Conservation (phyloP, 2,113 vertebrate species). For the Petromus typicus region DNA sequence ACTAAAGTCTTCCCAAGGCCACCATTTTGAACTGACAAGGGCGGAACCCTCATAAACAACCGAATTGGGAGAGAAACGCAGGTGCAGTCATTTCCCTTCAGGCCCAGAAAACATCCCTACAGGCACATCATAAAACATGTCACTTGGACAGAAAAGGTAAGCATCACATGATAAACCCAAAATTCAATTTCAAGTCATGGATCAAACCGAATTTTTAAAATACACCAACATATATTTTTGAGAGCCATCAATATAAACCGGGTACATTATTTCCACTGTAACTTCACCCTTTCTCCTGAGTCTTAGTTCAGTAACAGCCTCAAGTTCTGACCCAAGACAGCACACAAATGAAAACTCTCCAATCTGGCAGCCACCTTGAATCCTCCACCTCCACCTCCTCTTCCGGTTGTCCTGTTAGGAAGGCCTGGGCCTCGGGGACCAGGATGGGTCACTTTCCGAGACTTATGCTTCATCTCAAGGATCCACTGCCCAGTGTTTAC, state of each 20-base stretch:
- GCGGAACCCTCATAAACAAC: neutral
- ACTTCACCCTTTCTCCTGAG: neutral
- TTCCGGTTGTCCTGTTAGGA: neutral
- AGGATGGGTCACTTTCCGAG: neutral
- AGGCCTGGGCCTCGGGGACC: constrained; percentile 12
- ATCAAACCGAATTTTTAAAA: constrained; percentile 25
- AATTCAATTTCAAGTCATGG: neutral
- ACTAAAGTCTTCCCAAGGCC: neutral
- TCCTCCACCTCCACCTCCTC: neutral
- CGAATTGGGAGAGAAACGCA: neutral
- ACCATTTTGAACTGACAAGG: constrained; percentile 3
- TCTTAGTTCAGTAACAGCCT: neutral
- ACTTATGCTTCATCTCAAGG: constrained; percentile 2
- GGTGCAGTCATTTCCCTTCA: neutral
- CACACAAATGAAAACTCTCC: neutral
- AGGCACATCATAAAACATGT: neutral
- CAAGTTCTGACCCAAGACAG: neutral
- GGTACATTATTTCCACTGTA: neutral
- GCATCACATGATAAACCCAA: neutral
- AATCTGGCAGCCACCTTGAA: neutral
- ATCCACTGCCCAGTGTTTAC: neutral
- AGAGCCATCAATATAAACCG: neutral
- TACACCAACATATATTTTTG: neutral
- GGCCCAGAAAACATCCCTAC: neutral
- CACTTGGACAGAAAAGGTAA: neutral